Conservation (phyloP, 2,797 vertebrate species). For the Xiphorhynchus erythropygius region DNA sequence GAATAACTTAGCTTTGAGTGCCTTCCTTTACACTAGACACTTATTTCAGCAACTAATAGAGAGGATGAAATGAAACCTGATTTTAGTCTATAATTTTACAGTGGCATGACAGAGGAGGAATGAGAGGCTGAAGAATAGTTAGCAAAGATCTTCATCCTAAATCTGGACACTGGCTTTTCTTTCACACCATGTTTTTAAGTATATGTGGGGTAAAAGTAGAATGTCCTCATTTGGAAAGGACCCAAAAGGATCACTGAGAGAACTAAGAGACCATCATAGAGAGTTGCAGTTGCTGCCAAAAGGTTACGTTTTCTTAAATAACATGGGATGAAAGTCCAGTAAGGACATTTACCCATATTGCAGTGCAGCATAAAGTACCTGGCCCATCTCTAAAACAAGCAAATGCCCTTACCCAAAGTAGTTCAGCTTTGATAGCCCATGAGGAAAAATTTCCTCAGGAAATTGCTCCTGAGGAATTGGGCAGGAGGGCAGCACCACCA, state of each 20-base stretch:
- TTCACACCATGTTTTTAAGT: background rate
- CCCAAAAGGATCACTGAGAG: background rate
- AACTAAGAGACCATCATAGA: background rate
- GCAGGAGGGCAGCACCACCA: background rate
- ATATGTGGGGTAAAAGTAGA: background rate
- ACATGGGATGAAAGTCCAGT: no score
- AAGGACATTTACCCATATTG: background rate
- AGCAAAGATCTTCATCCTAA: background rate
- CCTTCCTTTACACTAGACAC: background rate
- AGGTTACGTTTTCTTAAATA: background rate
- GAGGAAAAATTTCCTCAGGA: background rate
- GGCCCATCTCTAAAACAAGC: background rate
- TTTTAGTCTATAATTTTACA: background rate
- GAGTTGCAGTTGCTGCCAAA: background rate
- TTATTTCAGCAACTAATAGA: constrained; percentile 5
- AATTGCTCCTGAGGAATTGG: no score
- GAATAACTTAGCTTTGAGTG: constrained; percentile 44
- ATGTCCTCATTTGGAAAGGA: background rate
- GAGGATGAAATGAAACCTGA: background rate
- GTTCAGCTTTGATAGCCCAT: background rate
- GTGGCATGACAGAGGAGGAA: background rate
- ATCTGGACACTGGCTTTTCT: background rate
- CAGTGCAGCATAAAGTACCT: background rate
- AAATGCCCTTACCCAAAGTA: background rate
- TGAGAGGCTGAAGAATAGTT: background rate